phyloP scores from a whole-genome alignment of 2,113 vertebrate genomes.

The Emydura subglobosa region DNA sequence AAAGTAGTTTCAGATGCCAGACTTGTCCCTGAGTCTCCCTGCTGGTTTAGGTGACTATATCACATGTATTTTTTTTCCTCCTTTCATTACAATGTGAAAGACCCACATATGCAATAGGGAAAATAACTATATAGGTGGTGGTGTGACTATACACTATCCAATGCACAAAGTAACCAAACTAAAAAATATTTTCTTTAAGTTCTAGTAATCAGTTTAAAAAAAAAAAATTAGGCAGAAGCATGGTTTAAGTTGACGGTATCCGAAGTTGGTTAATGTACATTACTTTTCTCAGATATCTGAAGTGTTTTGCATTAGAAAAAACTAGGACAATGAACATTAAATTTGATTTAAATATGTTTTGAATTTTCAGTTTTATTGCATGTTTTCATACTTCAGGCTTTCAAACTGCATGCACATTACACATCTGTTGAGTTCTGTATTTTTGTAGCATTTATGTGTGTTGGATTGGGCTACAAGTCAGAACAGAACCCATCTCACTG shows the following conservation, averaged over 20 bases:
- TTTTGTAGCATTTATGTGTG: neutral
- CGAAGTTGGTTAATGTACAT: neutral
- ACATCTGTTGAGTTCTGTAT: neutral
- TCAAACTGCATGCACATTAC: neutral
- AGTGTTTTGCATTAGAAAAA: neutral
- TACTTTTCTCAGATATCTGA: neutral
- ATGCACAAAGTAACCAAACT: neutral
- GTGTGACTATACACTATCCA: neutral
- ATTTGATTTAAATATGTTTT: neutral
- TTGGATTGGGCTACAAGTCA: neutral
- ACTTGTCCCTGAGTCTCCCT: neutral
- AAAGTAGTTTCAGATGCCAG: neutral
- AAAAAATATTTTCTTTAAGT: neutral
- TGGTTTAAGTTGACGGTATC: neutral
- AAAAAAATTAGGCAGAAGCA: neutral
- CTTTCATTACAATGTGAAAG: neutral
- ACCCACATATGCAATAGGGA: neutral
- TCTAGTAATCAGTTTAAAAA: neutral
- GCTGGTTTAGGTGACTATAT: neutral
- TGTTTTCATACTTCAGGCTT: constrained; percentile 1
- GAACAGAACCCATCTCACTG: neutral
- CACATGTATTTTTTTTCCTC: neutral
- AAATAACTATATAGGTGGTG: neutral
- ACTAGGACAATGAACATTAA: neutral
- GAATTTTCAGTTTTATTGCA: neutral